Evolutionary conservation across 2,797 vertebrate genomes (phyloP).

Genomic region (Scarus forsteni): DNA sequence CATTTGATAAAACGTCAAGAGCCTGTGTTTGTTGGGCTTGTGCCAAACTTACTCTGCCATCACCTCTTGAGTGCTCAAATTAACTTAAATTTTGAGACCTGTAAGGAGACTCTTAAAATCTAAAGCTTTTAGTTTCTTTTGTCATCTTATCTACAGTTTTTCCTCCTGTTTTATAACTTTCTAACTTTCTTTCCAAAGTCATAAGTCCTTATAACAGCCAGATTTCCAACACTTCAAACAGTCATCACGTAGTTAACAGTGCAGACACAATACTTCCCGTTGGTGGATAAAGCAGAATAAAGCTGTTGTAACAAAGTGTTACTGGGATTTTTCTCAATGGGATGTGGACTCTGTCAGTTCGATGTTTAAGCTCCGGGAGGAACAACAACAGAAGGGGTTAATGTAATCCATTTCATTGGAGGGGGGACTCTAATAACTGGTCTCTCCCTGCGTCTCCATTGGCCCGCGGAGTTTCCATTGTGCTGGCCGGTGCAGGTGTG

Average conservation of each 20-base stretch:
- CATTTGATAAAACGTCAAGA: no score
- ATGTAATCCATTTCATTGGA: conserved; percentile 80
- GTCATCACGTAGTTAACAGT: conserved; percentile 11
- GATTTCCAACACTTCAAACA: conserved; percentile 6
- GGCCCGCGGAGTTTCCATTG: conserved; percentile 85
- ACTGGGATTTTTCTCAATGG: conserved; percentile 60
- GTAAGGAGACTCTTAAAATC: no score
- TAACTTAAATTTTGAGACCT: no score
- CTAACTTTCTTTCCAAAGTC: neutral
- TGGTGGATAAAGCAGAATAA: conserved; percentile 36
- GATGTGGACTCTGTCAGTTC: conserved; percentile 67
- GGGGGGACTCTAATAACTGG: conserved; percentile 73
- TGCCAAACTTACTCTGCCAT: no score
- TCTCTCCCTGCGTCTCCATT: conserved; percentile 71
- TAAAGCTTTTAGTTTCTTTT: neutral
- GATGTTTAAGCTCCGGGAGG: conserved; percentile 61
- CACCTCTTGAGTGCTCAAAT: no score
- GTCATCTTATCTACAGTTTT: neutral
- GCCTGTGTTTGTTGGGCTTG: no score
- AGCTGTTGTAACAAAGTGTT: conserved; percentile 53
- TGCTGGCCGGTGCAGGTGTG: conserved; percentile 90
- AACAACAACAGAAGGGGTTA: conserved; percentile 77
- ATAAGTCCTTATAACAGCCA: neutral
- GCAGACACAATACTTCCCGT: conserved; percentile 34
- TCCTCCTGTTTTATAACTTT: neutral